Evolutionary conservation across 2,888 invertebrate species (phyloP).

Genomic region (Ophion slaviceki): DNA sequence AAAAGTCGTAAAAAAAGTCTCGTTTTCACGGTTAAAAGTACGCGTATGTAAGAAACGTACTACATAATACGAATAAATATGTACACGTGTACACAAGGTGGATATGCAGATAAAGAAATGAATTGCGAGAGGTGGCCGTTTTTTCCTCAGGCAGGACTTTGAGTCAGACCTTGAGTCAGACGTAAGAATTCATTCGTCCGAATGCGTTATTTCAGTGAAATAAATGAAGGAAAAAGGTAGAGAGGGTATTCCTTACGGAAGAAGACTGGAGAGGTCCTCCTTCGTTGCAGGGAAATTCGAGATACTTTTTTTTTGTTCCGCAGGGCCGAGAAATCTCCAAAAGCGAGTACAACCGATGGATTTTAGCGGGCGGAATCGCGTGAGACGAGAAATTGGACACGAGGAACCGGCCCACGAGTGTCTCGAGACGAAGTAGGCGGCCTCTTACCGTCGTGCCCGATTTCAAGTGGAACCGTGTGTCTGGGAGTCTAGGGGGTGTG

Average conservation of each 20-base stretch:
- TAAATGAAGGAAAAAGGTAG: neutral
- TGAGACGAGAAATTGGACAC: constrained; percentile 73
- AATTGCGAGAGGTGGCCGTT: neutral
- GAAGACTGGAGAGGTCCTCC: neutral
- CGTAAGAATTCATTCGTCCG: neutral
- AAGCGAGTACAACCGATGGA: constrained; percentile 30
- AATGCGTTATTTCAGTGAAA: neutral
- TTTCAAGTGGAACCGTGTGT: constrained; percentile 55
- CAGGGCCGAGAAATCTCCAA: constrained; percentile 15
- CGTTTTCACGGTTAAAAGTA: constrained; percentile 37
- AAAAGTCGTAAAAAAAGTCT: constrained; percentile 26
- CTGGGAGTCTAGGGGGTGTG: constrained; percentile 27
- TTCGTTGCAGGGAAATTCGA: constrained; percentile 13
- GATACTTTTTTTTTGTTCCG: constrained; percentile 5
- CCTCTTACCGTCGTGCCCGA: constrained; percentile 51
- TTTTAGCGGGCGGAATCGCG: constrained; percentile 69
- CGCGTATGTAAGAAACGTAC: neutral
- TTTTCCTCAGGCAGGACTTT: neutral
- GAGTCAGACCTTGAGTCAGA: neutral
- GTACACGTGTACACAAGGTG: constrained; percentile 8
- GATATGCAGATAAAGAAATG: constrained; percentile 12
- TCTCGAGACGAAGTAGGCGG: constrained; percentile 56
- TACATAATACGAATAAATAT: constrained; percentile 24
- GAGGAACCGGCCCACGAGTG: constrained; percentile 49
- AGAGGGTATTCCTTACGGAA: neutral